Base-by-base conservation (phyloP, 2,797 vertebrate species). In the Mormyrus hasselquistii region DNA sequence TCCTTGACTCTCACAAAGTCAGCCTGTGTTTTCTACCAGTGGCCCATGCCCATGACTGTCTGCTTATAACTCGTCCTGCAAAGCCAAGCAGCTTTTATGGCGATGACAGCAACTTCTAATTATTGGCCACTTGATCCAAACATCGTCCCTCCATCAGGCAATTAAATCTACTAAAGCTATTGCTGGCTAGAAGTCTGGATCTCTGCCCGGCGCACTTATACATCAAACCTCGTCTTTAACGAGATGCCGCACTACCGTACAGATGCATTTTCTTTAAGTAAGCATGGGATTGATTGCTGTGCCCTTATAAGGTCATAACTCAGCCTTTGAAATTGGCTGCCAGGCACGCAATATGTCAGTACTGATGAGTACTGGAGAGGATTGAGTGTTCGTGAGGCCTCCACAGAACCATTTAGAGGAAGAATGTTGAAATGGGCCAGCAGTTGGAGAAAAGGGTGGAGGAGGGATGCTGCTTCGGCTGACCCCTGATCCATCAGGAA, bases 81-180 rank as follows among this genome's bases (percentile, higher is more conserved):
- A 34, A 88, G 87, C 87, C 87, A 55, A 69, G 73, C 47, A 38
- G 65, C 87, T 69, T 69, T 49, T 79, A 62, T 88, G 25, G 87
- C 57, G 16, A 82, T 82, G 22, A 87, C 44, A 38, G 84, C 83
- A 79, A 50, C 49, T 76, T 65, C 88, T 65, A 73, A 87, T 90
- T 87, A 87, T n/a, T 49, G 65, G 83, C 69, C 88, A 89, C 47
- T 90, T 88, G 62, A 88, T 88, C 12, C 83, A 87, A 88, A 86
- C 88, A 90, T 88, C 88, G 89, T 90, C 87, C 29, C 73, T 89
- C 89, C 82, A 90, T 90, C 88, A 86, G 88, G 88, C 89, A 73
- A 92, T 89, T 91, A 89, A 88, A 34, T 34, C 29, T 34, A 34
- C 29, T 34, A 34, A 34, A 73, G 12, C 29, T 73, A 73, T 38